A percentile compares a stretch with the other conserved stretches of the same genome.
Evolutionary conservation across 2,113 vertebrate genomes (phyloP).

Genomic region (Aviceda subcristata): DNA sequence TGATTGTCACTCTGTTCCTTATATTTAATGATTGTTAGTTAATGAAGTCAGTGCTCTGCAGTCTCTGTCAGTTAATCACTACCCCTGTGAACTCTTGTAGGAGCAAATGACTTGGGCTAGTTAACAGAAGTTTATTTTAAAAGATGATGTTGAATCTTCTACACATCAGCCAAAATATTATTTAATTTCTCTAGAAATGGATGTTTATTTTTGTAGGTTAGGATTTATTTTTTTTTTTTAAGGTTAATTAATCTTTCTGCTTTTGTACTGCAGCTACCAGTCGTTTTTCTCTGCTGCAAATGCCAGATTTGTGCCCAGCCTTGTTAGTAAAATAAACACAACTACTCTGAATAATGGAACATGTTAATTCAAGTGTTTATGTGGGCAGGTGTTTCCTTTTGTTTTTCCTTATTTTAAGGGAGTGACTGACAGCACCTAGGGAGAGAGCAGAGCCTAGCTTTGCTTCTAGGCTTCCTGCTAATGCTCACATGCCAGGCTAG

Average conservation of each 20-base stretch:
- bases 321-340: slow-evolving; percentile 36
- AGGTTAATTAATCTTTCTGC: slow-evolving; percentile 1
- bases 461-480: neutral
- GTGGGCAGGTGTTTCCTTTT: slow-evolving; percentile 25
- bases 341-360: neutral
- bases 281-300: neutral
- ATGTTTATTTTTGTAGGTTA: slow-evolving; percentile 15
- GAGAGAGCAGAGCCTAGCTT: neutral
- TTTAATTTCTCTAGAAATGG: slow-evolving; percentile 4
- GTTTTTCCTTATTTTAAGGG: neutral
- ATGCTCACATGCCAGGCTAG: neutral
- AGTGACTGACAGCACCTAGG: neutral
- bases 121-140: neutral
- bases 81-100: neutral
- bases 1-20: neutral
- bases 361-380: neutral
- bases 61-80: neutral
- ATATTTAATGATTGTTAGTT: neutral
- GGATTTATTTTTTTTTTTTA: neutral
- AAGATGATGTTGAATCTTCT: neutral
- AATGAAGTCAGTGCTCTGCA: neutral
- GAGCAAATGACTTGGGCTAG: neutral
- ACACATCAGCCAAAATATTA: neutral
- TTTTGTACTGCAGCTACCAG: slow-evolving; percentile 29
- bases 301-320: slow-evolving; percentile 6